phyloP scores from a whole-genome alignment of 2,113 vertebrate genomes.

The Nanorana parkeri region DNA sequence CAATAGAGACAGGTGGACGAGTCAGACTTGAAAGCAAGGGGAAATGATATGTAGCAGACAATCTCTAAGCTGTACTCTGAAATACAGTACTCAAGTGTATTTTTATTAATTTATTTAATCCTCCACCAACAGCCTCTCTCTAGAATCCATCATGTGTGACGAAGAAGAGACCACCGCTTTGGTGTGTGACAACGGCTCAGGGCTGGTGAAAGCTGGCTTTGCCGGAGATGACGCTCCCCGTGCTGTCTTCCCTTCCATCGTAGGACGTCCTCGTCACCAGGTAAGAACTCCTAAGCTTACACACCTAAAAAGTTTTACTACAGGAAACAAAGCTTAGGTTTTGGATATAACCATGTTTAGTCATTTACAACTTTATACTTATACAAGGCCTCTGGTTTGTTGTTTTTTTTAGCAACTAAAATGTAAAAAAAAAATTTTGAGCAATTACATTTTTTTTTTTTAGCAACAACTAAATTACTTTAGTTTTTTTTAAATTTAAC shows the following conservation, averaged over 20 bases:
- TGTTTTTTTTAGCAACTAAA: too few relatives aligned
- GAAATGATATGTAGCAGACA: not conserved
- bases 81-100: not conserved
- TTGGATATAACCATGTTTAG: too few relatives aligned
- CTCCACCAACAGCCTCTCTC: constrained; percentile 12
- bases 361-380: too few relatives aligned
- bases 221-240: constrained; percentile 73
- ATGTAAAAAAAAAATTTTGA: too few relatives aligned
- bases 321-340: too few relatives aligned
- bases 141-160: constrained; percentile 67
- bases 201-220: constrained; percentile 74
- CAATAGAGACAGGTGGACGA: constrained; percentile 20
- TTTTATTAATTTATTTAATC: constrained; percentile 2
- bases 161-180: constrained; percentile 71
- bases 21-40: not conserved
- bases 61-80: not conserved
- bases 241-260: constrained; percentile 75
- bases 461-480: too few relatives aligned
- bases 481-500: too few relatives aligned
- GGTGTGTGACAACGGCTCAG: constrained; percentile 72
- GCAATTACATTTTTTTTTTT: too few relatives aligned
- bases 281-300: constrained; percentile 62
- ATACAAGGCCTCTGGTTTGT: too few relatives aligned
- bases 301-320: too few relatives aligned
- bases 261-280: constrained; percentile 73